Evolutionary conservation across 1,140 invertebrate species (phyloP).

Genomic region (Bombus cullumanus): DNA sequence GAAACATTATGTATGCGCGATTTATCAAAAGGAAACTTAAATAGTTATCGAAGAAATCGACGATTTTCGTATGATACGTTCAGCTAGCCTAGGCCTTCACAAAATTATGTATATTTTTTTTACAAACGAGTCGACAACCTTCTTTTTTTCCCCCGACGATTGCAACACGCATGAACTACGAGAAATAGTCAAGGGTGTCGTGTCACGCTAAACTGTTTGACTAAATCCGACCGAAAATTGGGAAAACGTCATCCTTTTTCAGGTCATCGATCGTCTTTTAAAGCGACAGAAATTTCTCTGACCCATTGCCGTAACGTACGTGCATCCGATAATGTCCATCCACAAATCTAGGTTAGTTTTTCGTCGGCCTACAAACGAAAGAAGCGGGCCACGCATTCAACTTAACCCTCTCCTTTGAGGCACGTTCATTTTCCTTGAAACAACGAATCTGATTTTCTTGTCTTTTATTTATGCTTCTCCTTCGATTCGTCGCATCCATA

Average conservation of each 20-base stretch:
- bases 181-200: background rate
- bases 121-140: too few species aligned
- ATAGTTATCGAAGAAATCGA: constrained; percentile 2
- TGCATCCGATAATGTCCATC: background rate
- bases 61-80: background rate
- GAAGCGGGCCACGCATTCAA: background rate
- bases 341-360: constrained; percentile 16
- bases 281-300: background rate
- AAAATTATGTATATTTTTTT: too few species aligned
- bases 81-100: too few species aligned
- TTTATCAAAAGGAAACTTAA: constrained; percentile 38
- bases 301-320: background rate
- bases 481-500: too few species aligned
- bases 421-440: background rate
- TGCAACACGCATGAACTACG: too few species aligned
- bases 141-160: too few species aligned
- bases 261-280: background rate
- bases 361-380: constrained; percentile 4
- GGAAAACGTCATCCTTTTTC: background rate
- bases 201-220: background rate
- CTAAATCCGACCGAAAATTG: background rate
- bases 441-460: background rate
- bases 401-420: background rate
- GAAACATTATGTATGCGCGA: constrained; percentile 37
- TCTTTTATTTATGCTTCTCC: too few species aligned